These are phyloP conservation scores for Forbesichthys papilliferus DNA, from an alignment of 2,113 vertebrate genomes.

Conservation along the genomic window DNA sequence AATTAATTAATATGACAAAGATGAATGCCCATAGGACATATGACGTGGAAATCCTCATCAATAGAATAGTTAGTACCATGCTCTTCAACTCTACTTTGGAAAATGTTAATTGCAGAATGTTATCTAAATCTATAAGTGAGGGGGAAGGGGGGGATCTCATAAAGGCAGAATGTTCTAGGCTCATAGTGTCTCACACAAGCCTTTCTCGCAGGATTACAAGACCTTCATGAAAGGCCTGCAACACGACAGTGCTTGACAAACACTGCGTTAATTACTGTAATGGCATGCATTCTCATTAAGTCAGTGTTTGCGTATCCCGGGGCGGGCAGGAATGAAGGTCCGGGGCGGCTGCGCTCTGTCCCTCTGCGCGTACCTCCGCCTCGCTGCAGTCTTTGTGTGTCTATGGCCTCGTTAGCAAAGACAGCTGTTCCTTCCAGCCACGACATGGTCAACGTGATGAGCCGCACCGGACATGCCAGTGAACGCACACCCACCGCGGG, in stretches of 20 bases:
- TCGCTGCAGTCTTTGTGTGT: constrained; percentile 45
- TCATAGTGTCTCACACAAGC: too few species aligned
- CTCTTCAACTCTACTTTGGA: too few species aligned
- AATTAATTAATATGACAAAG: too few species aligned
- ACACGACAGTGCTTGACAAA: constrained; percentile 78
- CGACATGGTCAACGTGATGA: constrained; percentile 50
- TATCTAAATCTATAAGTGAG: too few species aligned
- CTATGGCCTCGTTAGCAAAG: constrained; percentile 71
- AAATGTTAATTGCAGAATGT: too few species aligned
- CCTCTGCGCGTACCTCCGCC: constrained; percentile 51
- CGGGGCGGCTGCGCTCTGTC: constrained; percentile 22
- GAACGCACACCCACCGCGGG: constrained; percentile 48
- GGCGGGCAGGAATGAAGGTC: constrained; percentile 61
- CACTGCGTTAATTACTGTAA: constrained; percentile 81
- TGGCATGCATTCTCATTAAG: constrained; percentile 78
- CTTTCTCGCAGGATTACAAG: too few species aligned
- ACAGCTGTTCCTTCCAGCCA: constrained; percentile 80
- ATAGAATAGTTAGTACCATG: too few species aligned
- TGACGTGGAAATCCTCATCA: too few species aligned
- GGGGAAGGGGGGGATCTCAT: neutral
- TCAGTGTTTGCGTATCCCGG: constrained; percentile 74
- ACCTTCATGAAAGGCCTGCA: constrained; percentile 7
- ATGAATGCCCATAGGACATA: too few species aligned
- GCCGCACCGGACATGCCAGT: constrained; percentile 60
- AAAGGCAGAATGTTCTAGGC: constrained; percentile 21